Evolutionary conservation across 2,113 vertebrate species (phyloP).

Genomic region (Ailuropoda melanoleuca): DNA sequence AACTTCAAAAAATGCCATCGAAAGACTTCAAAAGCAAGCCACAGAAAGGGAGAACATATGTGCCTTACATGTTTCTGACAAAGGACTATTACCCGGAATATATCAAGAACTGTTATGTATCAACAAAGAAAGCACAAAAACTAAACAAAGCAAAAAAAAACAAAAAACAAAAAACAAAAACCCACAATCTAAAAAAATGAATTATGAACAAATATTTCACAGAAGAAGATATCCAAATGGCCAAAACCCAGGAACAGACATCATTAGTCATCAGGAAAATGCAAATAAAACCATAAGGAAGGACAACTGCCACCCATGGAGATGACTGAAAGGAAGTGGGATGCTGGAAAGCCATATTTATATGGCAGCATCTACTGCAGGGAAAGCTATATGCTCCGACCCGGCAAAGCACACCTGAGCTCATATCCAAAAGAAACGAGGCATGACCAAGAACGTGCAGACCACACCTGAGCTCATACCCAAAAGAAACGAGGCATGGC

Average conservation of each 20-base stretch:
- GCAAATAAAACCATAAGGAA: not conserved
- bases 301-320: not conserved
- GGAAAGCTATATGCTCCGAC: accelerated
- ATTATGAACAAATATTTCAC: not conserved
- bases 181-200: not conserved
- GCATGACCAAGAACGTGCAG: not conserved
- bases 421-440: not conserved
- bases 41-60: not conserved
- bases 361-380: not conserved
- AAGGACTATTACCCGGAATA: not conserved
- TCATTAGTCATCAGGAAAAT: not conserved
- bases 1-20: not conserved
- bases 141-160: no score
- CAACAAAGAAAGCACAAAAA: not conserved
- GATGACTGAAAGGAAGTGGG: not conserved
- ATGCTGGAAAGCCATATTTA: not conserved
- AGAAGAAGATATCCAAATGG: not conserved
- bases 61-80: not conserved
- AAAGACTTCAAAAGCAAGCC: not conserved
- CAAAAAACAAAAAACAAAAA: not conserved
- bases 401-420: not conserved
- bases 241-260: not conserved
- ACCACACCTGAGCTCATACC: no score
- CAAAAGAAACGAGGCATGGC: no score
- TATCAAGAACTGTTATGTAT: not conserved